Evolutionary conservation across 2,888 invertebrate species (phyloP).

Genomic region (Agelastica alni): DNA sequence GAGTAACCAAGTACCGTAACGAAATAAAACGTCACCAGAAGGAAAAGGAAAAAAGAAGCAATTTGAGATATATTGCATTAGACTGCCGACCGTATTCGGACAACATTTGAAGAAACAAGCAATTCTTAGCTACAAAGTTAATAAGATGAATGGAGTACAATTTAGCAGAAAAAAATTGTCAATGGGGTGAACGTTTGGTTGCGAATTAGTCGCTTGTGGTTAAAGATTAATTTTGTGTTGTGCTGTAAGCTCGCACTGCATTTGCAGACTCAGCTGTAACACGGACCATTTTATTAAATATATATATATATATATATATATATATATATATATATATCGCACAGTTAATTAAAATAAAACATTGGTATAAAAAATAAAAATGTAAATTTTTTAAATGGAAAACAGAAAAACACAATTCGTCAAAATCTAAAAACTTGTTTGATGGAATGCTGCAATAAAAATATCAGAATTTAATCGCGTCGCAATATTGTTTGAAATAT

Average conservation of each 20-base stretch:
- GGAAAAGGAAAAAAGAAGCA: constrained; percentile 43
- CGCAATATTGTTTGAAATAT: no score
- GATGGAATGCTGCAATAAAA: no score
- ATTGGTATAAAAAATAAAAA: no score
- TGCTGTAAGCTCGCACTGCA: background rate
- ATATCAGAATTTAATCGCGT: no score
- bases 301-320: no score
- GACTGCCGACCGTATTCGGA: constrained; percentile 31
- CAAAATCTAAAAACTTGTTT: no score
- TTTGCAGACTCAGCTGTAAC: no score
- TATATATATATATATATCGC: no score
- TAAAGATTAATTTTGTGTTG: background rate
- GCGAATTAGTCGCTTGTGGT: background rate
- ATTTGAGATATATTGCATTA: constrained; percentile 47
- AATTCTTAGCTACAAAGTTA: constrained; percentile 17
- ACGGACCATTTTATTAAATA: no score
- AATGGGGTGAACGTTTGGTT: background rate
- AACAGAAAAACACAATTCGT: no score
- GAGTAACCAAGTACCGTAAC: constrained; percentile 51
- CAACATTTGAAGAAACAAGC: constrained; percentile 33
- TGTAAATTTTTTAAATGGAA: no score
- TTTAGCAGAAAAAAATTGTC: constrained; percentile 6
- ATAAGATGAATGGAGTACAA: constrained; percentile 22
- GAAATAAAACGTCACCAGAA: constrained; percentile 47
- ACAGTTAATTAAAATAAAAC: no score